Evolutionary conservation across 1,140 invertebrate genomes (phyloP).

Genomic region (Zaprionus capensis): DNA sequence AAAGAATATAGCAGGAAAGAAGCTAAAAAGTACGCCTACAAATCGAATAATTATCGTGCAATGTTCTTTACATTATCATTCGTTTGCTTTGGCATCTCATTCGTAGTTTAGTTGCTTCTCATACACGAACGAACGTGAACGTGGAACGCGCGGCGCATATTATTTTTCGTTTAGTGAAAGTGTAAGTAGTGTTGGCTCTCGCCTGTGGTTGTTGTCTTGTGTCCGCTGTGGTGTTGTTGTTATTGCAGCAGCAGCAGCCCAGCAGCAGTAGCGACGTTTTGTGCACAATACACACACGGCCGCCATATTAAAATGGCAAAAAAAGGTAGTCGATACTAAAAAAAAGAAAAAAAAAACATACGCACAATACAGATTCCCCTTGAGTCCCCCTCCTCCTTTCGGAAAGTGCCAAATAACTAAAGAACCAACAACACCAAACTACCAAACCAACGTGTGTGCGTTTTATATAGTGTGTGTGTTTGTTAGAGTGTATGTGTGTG

Average conservation of each 20-base stretch:
- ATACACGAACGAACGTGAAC: slow-evolving; percentile 58
- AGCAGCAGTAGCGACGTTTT: slow-evolving; percentile 45
- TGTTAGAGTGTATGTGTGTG: slow-evolving; percentile 6
- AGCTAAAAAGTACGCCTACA: slow-evolving; percentile 47
- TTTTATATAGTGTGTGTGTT: slow-evolving; percentile 6
- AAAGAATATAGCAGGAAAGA: slow-evolving; percentile 34
- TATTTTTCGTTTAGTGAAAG: slow-evolving; percentile 73
- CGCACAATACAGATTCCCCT: slow-evolving; percentile 37
- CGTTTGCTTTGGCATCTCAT: slow-evolving; percentile 48
- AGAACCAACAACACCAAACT: not conserved
- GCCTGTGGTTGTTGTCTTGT: slow-evolving; percentile 46
- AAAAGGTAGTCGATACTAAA: slow-evolving; percentile 53
- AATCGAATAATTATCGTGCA: slow-evolving; percentile 60
- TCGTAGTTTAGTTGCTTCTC: slow-evolving; percentile 54
- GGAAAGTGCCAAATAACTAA: not conserved
- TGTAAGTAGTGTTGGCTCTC: slow-evolving; percentile 61
- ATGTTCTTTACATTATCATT: slow-evolving; percentile 58
- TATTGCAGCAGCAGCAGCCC: slow-evolving; percentile 41
- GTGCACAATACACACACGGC: slow-evolving; percentile 63
- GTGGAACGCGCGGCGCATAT: slow-evolving; percentile 63
- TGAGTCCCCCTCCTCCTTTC: not conserved
- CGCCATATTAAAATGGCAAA: slow-evolving; percentile 62
- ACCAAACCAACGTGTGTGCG: slow-evolving; percentile 24
- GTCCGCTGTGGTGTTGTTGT: slow-evolving; percentile 28
- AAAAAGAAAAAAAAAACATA: slow-evolving; percentile 29